Evolutionary conservation across 2,113 vertebrate species (phyloP).

Genomic region (Callithrix jacchus): DNA sequence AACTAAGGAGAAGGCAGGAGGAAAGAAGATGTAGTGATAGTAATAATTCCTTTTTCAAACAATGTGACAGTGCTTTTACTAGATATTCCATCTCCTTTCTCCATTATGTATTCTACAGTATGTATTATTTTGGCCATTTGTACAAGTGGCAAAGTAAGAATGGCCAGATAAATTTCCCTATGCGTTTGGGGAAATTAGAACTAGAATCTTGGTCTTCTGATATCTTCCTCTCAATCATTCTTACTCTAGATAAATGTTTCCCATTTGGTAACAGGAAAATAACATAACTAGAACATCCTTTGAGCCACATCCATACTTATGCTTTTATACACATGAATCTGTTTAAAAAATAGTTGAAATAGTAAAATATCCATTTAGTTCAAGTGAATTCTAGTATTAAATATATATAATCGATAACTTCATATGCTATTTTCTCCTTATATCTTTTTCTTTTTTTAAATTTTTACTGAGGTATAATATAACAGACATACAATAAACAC

Average conservation of each 20-base stretch:
- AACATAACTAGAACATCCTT: neutral
- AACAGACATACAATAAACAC: neutral
- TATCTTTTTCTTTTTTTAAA: neutral
- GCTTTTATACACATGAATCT: neutral
- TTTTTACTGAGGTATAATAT: conserved; percentile 24
- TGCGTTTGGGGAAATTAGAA: neutral
- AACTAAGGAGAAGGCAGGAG: neutral
- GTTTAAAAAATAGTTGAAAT: conserved; percentile 1
- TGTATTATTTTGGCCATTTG: neutral
- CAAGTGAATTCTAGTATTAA: neutral
- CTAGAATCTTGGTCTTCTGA: neutral
- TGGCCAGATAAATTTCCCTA: neutral
- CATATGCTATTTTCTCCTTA: neutral
- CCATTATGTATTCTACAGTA: neutral
- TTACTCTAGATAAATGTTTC: neutral
- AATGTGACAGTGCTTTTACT: neutral
- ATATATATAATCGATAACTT: neutral
- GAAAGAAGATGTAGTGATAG: neutral
- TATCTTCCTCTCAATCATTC: neutral
- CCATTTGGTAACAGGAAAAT: neutral
- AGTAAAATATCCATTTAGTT: conserved; percentile 7
- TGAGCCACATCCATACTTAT: neutral
- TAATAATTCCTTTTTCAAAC: neutral
- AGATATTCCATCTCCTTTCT: neutral
- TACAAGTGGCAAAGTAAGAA: neutral